Percentiles rank a stretch among this genome's conserved stretches.
These are phyloP conservation scores for Cyprinodon variegatus DNA, from an alignment of 2,113 vertebrate species.

Conservation along the genomic window DNA sequence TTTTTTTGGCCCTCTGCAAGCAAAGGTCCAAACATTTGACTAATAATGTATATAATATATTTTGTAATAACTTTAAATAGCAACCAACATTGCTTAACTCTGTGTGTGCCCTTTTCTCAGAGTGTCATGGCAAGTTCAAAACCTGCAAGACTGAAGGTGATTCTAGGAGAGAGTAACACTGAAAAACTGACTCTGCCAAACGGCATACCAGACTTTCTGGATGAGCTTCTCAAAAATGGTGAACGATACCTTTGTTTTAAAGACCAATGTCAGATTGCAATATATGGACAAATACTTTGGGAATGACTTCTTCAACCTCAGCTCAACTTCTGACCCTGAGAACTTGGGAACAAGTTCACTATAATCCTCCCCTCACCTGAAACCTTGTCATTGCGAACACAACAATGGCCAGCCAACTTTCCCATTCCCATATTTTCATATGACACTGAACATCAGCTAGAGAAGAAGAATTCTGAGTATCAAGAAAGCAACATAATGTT, in stretches of 20 bases:
- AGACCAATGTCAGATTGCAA: constrained; percentile 25
- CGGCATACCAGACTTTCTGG: no score
- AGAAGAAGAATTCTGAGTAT: constrained; percentile 24
- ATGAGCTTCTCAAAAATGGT: constrained; percentile 19
- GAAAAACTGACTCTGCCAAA: no score
- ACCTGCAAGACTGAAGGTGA: no score
- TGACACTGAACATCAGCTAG: constrained; percentile 5
- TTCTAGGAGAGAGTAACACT: no score
- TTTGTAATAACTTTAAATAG: no score
- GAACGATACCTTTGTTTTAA: constrained; percentile 35
- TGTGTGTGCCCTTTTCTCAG: no score
- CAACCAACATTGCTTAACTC: no score
- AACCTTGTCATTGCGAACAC: constrained; percentile 28
- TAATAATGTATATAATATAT: no score
- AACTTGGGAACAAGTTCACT: constrained; percentile 32
- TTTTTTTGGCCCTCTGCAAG: no score
- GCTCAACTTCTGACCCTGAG: constrained; percentile 23
- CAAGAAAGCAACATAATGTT: constrained; percentile 19
- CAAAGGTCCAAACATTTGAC: no score
- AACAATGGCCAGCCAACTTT: constrained; percentile 7
- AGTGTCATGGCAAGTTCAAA: no score
- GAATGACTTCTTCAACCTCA: constrained; percentile 4
- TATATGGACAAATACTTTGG: constrained; percentile 47
- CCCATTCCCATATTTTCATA: constrained; percentile 26
- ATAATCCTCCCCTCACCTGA: constrained; percentile 25